Percentiles rank a stretch among this genome's conserved stretches.
Conservation (phyloP, 2,888 invertebrate genomes). For the Acanthopleura granulata region DNA sequence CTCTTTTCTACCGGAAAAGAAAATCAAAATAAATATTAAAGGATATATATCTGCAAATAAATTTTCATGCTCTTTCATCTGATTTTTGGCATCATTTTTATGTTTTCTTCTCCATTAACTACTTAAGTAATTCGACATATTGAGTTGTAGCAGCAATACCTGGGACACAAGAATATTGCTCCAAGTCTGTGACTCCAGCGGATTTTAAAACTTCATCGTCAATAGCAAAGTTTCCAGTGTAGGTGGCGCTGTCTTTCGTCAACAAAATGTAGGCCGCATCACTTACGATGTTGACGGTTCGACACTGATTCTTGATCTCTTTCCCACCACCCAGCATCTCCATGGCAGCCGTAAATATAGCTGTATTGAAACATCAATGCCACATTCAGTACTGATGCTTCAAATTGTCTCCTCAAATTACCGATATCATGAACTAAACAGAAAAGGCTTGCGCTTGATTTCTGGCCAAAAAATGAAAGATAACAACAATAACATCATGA, state of each 20-base stretch:
- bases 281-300: slow-evolving; percentile 87
- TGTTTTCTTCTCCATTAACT: too few species aligned
- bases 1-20: too few species aligned
- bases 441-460: too few species aligned
- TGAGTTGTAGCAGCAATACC: slow-evolving; percentile 70
- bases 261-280: slow-evolving; percentile 91
- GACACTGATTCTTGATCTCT: slow-evolving; percentile 76
- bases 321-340: slow-evolving; percentile 74
- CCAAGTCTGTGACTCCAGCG: slow-evolving; percentile 86
- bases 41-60: too few species aligned
- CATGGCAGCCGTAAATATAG: slow-evolving; percentile 91
- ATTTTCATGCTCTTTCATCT: too few species aligned
- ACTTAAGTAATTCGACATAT: background rate
- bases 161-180: slow-evolving; percentile 75
- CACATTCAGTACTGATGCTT: too few species aligned
- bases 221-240: slow-evolving; percentile 90
- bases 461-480: too few species aligned
- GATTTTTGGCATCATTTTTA: too few species aligned
- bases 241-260: slow-evolving; percentile 80
- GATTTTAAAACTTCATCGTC: slow-evolving; percentile 88
- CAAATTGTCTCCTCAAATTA: too few species aligned
- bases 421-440: too few species aligned
- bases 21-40: too few species aligned
- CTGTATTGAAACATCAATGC: slow-evolving; percentile 69
- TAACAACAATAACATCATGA: too few species aligned